These are phyloP conservation scores for Masticophis lateralis DNA, from an alignment of 2,797 vertebrate genomes.

Conservation along the genomic window DNA sequence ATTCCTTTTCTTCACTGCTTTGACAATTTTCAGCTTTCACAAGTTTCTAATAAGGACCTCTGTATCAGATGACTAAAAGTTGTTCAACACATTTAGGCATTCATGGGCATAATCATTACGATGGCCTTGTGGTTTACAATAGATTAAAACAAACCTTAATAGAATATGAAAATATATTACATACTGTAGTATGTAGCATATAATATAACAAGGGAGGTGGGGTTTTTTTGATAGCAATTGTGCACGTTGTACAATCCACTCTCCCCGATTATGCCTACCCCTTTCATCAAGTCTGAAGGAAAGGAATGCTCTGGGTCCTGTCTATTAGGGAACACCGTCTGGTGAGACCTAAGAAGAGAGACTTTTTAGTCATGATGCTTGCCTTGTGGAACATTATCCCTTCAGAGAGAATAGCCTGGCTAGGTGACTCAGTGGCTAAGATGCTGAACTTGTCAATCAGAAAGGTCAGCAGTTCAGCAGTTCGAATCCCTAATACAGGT, in stretches of 20 bases:
- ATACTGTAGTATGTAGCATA: neutral
- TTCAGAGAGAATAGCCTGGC: neutral
- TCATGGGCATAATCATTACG: neutral
- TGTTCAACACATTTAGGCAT: neutral
- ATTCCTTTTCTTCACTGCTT: neutral
- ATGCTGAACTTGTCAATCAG: no score
- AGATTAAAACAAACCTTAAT: neutral
- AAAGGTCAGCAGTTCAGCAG: no score
- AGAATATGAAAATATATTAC: no score
- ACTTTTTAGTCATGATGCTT: neutral
- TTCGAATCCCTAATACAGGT: no score
- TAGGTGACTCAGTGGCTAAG: no score
- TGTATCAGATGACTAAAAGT: neutral
- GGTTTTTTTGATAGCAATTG: neutral
- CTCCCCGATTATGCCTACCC: neutral
- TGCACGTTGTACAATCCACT: neutral
- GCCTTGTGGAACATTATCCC: neutral
- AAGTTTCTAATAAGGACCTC: neutral
- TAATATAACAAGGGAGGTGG: neutral
- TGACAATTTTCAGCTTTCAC: neutral
- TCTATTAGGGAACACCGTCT: neutral
- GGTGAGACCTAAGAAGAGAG: neutral
- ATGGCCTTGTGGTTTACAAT: neutral
- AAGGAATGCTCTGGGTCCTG: neutral
- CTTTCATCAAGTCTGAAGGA: neutral